phyloP scores from a whole-genome alignment of 2,797 vertebrate species.

The Carcharodon carcharias region DNA sequence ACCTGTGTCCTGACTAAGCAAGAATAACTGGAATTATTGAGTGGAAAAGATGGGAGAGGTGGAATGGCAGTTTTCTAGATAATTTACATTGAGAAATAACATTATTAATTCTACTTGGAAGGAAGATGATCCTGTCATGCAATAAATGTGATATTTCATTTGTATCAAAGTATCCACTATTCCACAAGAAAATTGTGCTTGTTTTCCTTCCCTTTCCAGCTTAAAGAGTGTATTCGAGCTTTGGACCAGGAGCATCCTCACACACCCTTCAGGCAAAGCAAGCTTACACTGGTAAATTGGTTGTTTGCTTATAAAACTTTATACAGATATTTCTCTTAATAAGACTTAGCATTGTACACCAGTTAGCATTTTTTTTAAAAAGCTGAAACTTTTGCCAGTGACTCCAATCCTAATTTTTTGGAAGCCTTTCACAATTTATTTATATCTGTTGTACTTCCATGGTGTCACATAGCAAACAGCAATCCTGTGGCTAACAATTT shows the following conservation, averaged over 20 bases:
- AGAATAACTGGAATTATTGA: not conserved
- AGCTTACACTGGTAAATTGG: constrained; percentile 74
- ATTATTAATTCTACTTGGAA: not conserved
- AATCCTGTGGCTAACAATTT: not conserved
- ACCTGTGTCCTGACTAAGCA: not conserved
- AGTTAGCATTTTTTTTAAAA: not conserved
- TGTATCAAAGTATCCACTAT: not conserved
- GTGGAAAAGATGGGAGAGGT: not conserved
- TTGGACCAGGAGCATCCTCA: constrained; percentile 78
- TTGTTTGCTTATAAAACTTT: not conserved
- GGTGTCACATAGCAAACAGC: not conserved
- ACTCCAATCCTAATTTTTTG: not conserved
- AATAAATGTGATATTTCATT: not conserved
- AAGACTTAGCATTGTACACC: not conserved
- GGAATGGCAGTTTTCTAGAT: not conserved
- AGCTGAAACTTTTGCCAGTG: not conserved
- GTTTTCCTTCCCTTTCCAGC: constrained; percentile 52
- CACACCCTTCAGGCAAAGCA: constrained; percentile 87
- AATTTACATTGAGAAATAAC: not conserved
- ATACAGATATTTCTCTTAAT: not conserved
- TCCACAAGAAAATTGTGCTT: not conserved
- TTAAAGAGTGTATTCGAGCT: constrained; percentile 87
- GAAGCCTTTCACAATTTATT: not conserved
- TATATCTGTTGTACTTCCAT: not conserved
- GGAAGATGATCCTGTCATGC: not conserved